phyloP scores from a whole-genome alignment of 2,113 vertebrate species.

The Symphodus melops region DNA sequence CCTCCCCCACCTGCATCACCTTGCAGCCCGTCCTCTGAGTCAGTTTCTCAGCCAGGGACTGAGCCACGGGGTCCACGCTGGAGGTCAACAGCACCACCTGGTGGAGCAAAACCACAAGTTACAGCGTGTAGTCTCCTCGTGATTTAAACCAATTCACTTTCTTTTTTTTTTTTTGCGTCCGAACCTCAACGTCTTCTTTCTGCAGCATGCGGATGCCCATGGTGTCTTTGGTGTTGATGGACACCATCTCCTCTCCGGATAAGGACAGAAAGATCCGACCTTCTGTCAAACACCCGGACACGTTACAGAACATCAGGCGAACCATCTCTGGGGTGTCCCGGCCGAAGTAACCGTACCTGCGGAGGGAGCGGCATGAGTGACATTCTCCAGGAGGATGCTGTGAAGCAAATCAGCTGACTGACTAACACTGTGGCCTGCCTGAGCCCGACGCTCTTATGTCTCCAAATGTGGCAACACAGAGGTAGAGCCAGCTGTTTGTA shows the following conservation, averaged over 20 bases:
- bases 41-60: conserved; percentile 69
- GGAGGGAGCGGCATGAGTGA: not conserved
- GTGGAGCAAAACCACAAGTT: not conserved
- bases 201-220: conserved; percentile 84
- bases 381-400: too few species aligned
- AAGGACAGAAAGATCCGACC: conserved; percentile 86
- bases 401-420: too few species aligned
- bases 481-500: too few species aligned
- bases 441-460: too few species aligned
- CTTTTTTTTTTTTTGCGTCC: not conserved
- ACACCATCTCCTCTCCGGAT: conserved; percentile 87
- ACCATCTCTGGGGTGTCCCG: conserved; percentile 85
- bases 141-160: not conserved
- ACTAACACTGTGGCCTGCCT: too few species aligned
- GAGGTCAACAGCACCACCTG: conserved; percentile 89
- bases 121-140: not conserved
- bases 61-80: conserved; percentile 74
- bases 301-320: conserved; percentile 87
- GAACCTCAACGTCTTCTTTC: conserved; percentile 87
- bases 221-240: conserved; percentile 85
- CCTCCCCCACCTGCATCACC: conserved; percentile 66
- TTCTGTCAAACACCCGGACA: conserved; percentile 91
- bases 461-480: too few species aligned
- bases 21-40: conserved; percentile 81
- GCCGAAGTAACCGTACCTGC: conserved; percentile 94